phyloP scores from a whole-genome alignment of 2,113 vertebrate genomes.

The Leucosticte australis region DNA sequence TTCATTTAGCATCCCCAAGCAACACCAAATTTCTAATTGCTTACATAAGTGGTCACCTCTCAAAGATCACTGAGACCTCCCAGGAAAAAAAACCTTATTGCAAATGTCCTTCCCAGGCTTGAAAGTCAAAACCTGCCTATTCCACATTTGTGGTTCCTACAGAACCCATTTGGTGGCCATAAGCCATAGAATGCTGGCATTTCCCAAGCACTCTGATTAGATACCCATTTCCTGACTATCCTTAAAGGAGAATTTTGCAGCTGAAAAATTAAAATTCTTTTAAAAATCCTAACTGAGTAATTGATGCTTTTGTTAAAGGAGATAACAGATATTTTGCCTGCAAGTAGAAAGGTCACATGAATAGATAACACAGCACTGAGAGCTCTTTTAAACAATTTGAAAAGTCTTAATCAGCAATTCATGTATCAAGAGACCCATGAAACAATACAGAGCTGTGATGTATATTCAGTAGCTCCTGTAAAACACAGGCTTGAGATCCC shows the following conservation, averaged over 20 bases:
- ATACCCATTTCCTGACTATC: neutral
- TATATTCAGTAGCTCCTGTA: neutral
- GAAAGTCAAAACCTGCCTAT: neutral
- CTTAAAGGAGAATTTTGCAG: neutral
- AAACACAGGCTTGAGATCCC: neutral
- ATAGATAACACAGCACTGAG: neutral
- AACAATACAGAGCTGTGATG: neutral
- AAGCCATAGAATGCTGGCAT: neutral
- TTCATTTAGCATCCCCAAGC: neutral
- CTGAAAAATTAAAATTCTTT: neutral
- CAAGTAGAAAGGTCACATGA: neutral
- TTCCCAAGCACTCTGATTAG: neutral
- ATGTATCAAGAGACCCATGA: neutral
- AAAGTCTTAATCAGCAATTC: neutral
- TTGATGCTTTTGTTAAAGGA: neutral
- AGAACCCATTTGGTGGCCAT: neutral
- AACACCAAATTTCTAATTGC: slow-evolving; percentile 10
- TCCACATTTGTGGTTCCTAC: neutral
- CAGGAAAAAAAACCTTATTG: neutral
- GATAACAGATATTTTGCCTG: neutral
- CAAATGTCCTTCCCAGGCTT: neutral
- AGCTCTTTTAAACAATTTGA: neutral
- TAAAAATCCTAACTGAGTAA: neutral
- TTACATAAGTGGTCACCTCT: neutral
- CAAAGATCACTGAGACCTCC: neutral